Evolutionary conservation across 2,888 invertebrate species (phyloP), one percentile per base, ranked within the genome.

Genomic region (Lathronympha strigana): DNA sequence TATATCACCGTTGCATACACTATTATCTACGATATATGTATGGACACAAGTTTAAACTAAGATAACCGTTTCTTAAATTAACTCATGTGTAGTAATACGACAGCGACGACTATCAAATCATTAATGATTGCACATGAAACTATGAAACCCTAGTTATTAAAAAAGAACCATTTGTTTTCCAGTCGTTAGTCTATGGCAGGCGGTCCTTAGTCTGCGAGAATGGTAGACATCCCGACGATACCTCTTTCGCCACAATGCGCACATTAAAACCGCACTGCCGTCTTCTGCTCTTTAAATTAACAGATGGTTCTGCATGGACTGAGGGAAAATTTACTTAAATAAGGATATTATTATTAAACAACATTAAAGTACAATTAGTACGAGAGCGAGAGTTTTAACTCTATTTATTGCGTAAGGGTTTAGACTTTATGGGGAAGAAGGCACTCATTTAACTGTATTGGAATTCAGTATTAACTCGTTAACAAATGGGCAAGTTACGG

Each of bases 211-310:
- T 57, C 57, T 31, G 28, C 43, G 31, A 57, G n/a, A 57, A 57
- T 43, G 45, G 43, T 45, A 57, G 43, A 57, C 57, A 57, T 57
- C 45, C 13, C 45, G 57, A 19, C 57, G 43, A 57, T 57, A 57
- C 31, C 45, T 31, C 57, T 28, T 21, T 45, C 57, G 45, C 43
- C 45, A 43, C 45, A 45, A 57, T 57, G 57, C 21, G 31, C 57
- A 57, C 57, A 57, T 57, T 57, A 57, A 55, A 57, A 57, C 57
- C 57, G 31, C 57, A 45, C 43, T n/a, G 57, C 43, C 57, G 31
- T 57, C 31, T 57, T 31, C 28, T 57, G 43, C 28, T 31, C 28
- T 31, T 45, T 57, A 43, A 57, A 57, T 45, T 28, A 31, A 45
- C 43, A 45, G 45, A 31, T 19, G 57, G 57, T n/a, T 31, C 4